phyloP scores from a whole-genome alignment of 2,888 invertebrate genomes.

The Apotomis turbidana region DNA sequence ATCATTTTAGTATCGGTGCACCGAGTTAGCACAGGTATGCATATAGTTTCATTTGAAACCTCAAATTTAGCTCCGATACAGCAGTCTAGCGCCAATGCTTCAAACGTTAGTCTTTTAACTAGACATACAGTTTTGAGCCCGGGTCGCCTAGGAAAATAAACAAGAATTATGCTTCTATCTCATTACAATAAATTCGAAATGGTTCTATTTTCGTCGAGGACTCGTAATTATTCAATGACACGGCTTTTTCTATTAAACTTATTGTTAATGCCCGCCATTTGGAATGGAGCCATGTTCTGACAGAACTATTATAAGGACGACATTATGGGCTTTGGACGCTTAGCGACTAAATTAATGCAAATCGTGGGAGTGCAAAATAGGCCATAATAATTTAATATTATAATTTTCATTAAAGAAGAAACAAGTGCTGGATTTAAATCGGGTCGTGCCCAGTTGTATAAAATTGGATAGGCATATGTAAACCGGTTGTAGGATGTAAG shows the following conservation, averaged over 20 bases:
- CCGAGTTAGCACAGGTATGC: too few relatives aligned
- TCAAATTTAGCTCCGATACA: too few relatives aligned
- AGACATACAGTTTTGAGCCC: not conserved
- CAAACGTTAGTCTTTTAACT: too few relatives aligned
- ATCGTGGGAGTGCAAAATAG: not conserved
- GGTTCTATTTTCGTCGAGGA: slow-evolving; percentile 33
- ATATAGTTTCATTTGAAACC: too few relatives aligned
- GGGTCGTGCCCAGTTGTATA: too few relatives aligned
- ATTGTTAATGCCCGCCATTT: slow-evolving; percentile 36
- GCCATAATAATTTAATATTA: too few relatives aligned
- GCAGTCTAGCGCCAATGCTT: too few relatives aligned
- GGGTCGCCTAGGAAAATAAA: not conserved
- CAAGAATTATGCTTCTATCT: not conserved
- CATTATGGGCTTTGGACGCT: slow-evolving; percentile 16
- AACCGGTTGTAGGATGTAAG: too few relatives aligned
- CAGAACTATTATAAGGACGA: slow-evolving; percentile 18
- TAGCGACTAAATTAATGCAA: slow-evolving; percentile 3
- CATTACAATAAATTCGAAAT: slow-evolving; percentile 17
- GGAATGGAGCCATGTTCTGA: slow-evolving; percentile 33
- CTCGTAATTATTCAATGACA: slow-evolving; percentile 29
- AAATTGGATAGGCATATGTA: too few relatives aligned
- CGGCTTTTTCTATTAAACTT: slow-evolving; percentile 34
- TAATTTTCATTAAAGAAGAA: too few relatives aligned
- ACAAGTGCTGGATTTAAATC: too few relatives aligned
- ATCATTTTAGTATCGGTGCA: too few relatives aligned